Evolutionary conservation across 2,888 invertebrate genomes (phyloP), one percentile per base, ranked within the genome.

Genomic region (Steromphala cineraria): DNA sequence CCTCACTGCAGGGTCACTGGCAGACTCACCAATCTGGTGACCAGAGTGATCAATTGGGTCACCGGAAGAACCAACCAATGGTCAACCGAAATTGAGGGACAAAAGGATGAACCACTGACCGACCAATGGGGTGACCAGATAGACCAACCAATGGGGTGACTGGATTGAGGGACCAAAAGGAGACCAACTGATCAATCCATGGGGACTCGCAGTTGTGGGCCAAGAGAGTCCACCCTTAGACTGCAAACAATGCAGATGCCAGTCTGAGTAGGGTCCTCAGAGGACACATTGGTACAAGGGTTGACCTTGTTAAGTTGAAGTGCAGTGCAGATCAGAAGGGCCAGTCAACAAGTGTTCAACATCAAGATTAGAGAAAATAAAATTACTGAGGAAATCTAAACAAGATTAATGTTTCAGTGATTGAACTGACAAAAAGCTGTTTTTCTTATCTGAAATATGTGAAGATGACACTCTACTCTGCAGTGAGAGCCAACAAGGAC

Each of bases 171-270:
- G 36, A 36, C 36, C 36, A 36, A 36, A 36, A 7, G 36, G 36
- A 4, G 36, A 36, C 36, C 36, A 36, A 36, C 2, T 36, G 36
- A 7, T 7, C 36, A 36, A 36, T 36, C n/a, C n/a, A n/a, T 36
- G 36, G 53, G 53, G 31, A 19, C 28, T 24, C 53, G 15, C 53
- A 53, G 53, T 55, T 53, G 76, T 55, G 52, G 53, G 76, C 52
- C 53, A 53, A 46, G 46, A 75, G 52, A 52, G 53, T 46, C 21
- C 17, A 21, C 53, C 40, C 46, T 17, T 13, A 17, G 52, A 28
- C 53, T 76, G 19, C 53, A 46, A 36, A 67, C 83, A 83, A 81
- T 81, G 81, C 71, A 71, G 80, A 76, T 75, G 81, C 83, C 80
- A 80, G 83, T 8, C 46, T 46, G 10, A 46, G 46, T 8, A 46